Evolutionary conservation across 2,113 vertebrate genomes (phyloP), one percentile per base, ranked within the genome.

Genomic region (Otis tarda): DNA sequence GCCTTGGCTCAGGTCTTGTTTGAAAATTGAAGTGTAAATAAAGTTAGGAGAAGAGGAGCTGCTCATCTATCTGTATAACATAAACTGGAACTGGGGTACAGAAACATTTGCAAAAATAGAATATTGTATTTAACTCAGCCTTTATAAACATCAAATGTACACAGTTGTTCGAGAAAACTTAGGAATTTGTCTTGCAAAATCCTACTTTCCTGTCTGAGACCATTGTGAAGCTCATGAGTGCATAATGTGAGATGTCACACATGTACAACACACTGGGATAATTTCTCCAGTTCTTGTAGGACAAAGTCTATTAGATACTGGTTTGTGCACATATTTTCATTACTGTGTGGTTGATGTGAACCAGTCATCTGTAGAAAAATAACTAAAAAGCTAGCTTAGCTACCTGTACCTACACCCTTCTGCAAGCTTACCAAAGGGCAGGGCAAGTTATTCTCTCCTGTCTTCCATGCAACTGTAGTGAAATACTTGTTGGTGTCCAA

Each of bases 181-280:
- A 77, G 30, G 24, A 85, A 45, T 28, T 24, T 21, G 14, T 6
- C 15, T 93, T 86, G 35, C 43, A 83, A 71, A 71, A 53, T 21
- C 18, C 71, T 81, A 28, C 27, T 6, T 63, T 49, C 63, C 16
- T 69, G 37, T 68, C 45, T 63, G 50, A 68, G 23, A 9, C 16
- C 57, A 7, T 24, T 25, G n/a, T 74, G 43, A 52, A 35, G 27
- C 50, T 39, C 21, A 27, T 0, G 1, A 60, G 20, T 8, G 3
- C 3, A 2, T 5, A 7, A 49, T 35, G 20, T 52, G 39, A 45
- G 39, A 41, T 37, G 31, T 61, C 39, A 49, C 21, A 57, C 4
- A 0, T 5, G 7, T 30, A 57, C 27, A 87, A 65, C 68, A 85
- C 35, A 43, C n/a, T 33, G 33, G 77, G 35, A 49, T 59, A 4